Evolutionary conservation across 2,888 invertebrate species (phyloP), one percentile per base, ranked within the genome.

Genomic region (Lepetodrilus schrolli): DNA sequence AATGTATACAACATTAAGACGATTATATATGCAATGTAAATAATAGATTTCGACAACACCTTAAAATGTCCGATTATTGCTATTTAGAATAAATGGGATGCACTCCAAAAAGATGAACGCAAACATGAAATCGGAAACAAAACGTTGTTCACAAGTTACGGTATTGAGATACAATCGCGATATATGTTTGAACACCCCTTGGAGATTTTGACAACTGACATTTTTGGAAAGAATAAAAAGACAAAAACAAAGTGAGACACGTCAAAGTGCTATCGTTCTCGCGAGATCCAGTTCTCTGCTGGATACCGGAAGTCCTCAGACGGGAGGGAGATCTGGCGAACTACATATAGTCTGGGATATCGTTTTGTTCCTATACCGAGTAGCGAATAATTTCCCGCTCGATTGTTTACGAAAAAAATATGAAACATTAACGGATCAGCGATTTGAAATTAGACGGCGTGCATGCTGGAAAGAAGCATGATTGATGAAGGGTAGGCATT

Each of bases 271-370:
- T 58, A 51, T 58, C 73, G 50, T 68, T 49, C 43, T 58, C 37
- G 73, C 73, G 73, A 43, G 51, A 23, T 13, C 43, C 34, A 47
- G 43, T 43, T 73, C 73, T 20, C 73, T 69, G 70, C 65, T 20
- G 74, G 70, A 65, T 65, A 74, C 65, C 69, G 74, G 74, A 74
- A 74, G 70, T 58, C 17, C 30, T 10, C 58, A 8, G 10, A 3
- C n/a, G 58, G 30, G 58, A 58, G 26, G 26, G 26, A 17, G 13
- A 30, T 58, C 58, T 58, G 21, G n/a, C 34, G 58, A 43, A 43
- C 3, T 43, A 30, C 58, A 13, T 26, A n/a, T n/a, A n/a, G 58
- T 58, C 58, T 34, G 58, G 5, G 26, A 58, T 58, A 58, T 30
- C 58, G 58, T 13, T 58, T 58, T 17, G 30, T 23, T 58, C 58